Base-by-base conservation (phyloP, 2,113 vertebrate genomes). In the Dasyurus viverrinus region DNA sequence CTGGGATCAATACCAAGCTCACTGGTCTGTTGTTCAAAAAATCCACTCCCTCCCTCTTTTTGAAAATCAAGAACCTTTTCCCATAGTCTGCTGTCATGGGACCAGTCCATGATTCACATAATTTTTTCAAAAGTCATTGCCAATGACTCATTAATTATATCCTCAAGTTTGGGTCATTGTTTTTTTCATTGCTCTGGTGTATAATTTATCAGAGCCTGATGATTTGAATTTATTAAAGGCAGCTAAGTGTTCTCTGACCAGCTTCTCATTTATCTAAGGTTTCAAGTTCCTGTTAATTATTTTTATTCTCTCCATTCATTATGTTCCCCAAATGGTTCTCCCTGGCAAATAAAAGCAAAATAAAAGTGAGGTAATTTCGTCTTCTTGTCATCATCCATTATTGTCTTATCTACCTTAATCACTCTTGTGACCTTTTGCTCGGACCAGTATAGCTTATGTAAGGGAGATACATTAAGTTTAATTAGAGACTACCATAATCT, bases 381-480 rank as follows among this genome's bases (percentile, higher is more conserved):
- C 30, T n/a, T n/a, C 60, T 76, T 76, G 60, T 4, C 60, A 76
- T n/a, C 68, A 76, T 76, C 68, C 36, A 94, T 8, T 53, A 25
- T 53, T 93, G 89, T 90, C 84, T 96, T 97, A 96, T n/a, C 68
- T 76, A 14, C 16, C 68, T 76, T 76, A n/a, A 76, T 76, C 68
- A 76, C 16, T 19, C n/a, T 36, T 76, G 36, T n/a, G 68, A 36
- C 36, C 68, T 76, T 76, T 76, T n/a, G n/a, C 36, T 76, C 22
- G 68, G n/a, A 36, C 36, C 14, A n/a, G 19, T n/a, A n/a, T 76
- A 76, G 60, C 36, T 30, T 76, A 16, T 76, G 16, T n/a, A n/a
- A 76, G 36, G 60, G 12, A 76, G 30, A n/a, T 76, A 19, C 60
- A 76, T n/a, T 30, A 68, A 76, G 68, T 36, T 22, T 76, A 36